phyloP scores from a whole-genome alignment of 2,113 vertebrate species.

The Sylvia atricapilla region DNA sequence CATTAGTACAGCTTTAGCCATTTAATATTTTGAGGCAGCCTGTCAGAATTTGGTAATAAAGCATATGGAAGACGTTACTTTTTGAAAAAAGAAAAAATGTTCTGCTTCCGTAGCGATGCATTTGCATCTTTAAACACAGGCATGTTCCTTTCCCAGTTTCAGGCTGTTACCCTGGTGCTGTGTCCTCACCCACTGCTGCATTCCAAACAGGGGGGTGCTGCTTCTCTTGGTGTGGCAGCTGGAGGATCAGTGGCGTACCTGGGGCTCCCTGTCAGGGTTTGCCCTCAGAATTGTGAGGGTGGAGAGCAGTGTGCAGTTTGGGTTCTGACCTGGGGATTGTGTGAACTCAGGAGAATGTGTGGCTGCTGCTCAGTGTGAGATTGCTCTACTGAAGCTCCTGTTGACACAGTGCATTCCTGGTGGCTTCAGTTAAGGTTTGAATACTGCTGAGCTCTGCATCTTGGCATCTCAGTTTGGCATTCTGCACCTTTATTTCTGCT shows the following conservation, averaged over 20 bases:
- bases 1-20: not conserved
- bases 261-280: not conserved
- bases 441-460: not conserved
- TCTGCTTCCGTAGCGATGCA: not conserved
- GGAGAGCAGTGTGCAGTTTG: not conserved
- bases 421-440: not conserved
- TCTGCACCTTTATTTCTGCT: not conserved
- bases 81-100: not conserved
- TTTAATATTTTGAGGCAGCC: not conserved
- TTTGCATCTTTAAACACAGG: not conserved
- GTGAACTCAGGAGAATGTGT: not conserved
- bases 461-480: not conserved
- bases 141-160: not conserved
- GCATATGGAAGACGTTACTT: not conserved
- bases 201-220: not conserved
- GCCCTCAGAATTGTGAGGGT: not conserved
- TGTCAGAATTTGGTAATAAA: not conserved
- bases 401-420: not conserved
- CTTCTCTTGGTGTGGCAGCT: not conserved
- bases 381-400: not conserved
- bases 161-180: fast-evolving
- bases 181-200: fast-evolving
- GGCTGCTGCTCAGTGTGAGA: not conserved
- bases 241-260: not conserved
- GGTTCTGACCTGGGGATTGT: not conserved